phyloP scores from a whole-genome alignment of 1,140 invertebrate genomes.

The Ceratina japonica region DNA sequence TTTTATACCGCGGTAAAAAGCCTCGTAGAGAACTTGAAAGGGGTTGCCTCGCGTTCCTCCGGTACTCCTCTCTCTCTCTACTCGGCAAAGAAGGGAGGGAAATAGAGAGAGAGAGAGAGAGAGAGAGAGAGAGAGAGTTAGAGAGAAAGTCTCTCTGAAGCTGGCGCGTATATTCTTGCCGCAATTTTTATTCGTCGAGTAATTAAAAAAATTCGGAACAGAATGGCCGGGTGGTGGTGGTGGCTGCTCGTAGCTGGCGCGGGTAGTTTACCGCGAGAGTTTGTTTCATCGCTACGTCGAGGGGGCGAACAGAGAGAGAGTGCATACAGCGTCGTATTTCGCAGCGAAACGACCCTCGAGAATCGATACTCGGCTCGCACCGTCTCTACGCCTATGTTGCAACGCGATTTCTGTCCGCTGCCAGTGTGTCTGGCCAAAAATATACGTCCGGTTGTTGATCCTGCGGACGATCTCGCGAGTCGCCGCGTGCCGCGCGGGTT shows the following conservation, averaged over 20 bases:
- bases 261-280: not conserved
- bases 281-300: conserved; percentile 6
- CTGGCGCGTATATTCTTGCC: not conserved
- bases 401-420: conserved; percentile 18
- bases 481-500: not conserved
- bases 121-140: not conserved
- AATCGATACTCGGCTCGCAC: conserved; percentile 23
- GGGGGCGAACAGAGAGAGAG: not conserved
- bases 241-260: not conserved
- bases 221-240: not conserved
- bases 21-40: conserved; percentile 2
- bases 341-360: conserved; percentile 17
- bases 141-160: not conserved
- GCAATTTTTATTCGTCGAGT: conserved; percentile 28
- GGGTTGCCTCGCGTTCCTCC: not conserved
- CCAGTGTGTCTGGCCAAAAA: conserved; percentile 46
- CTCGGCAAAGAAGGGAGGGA: not conserved
- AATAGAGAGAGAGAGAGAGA: no score
- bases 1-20: conserved; percentile 20
- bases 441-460: conserved; percentile 49
- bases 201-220: conserved; percentile 41
- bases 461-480: not conserved
- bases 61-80: not conserved
- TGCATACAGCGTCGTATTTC: conserved; percentile 14
- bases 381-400: conserved; percentile 23